phyloP scores from a whole-genome alignment of 2,797 vertebrate genomes.

The Sparidentex hasta region DNA sequence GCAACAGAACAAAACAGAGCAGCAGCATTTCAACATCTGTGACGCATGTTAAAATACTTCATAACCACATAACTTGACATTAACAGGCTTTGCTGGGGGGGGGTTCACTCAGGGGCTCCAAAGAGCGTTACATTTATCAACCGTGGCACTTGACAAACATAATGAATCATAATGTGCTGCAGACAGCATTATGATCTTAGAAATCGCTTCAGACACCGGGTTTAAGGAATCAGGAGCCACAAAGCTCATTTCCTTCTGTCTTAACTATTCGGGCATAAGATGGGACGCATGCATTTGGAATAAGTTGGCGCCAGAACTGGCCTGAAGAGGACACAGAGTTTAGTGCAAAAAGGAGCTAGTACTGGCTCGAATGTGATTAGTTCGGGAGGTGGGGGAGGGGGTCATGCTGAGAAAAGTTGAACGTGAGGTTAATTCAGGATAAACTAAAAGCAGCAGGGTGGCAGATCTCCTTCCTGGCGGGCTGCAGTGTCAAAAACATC shows the following conservation, averaged over 20 bases:
- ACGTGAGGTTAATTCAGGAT: constrained; percentile 75
- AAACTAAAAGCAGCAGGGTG: constrained; percentile 70
- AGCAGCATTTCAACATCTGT: constrained; percentile 81
- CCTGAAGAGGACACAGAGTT: constrained; percentile 59
- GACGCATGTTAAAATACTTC: constrained; percentile 77
- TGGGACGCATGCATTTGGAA: constrained; percentile 72
- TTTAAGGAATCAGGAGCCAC: constrained; percentile 52
- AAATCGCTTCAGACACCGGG: constrained; percentile 57
- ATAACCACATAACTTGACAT: constrained; percentile 51
- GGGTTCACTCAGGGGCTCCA: constrained; percentile 40
- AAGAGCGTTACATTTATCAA: constrained; percentile 46
- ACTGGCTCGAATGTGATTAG: constrained; percentile 75
- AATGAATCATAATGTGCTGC: constrained; percentile 83
- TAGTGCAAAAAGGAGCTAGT: constrained; percentile 65
- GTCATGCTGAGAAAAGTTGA: constrained; percentile 81
- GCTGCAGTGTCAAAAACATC: constrained; percentile 69
- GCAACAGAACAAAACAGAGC: constrained; percentile 70
- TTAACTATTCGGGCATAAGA: constrained; percentile 33
- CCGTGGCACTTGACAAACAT: constrained; percentile 61
- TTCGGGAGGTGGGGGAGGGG: constrained; percentile 46
- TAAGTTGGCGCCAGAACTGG: constrained; percentile 50
- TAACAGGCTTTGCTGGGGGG: constrained; percentile 50
- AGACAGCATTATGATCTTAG: constrained; percentile 82
- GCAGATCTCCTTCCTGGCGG: constrained; percentile 61
- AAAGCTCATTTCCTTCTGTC: constrained; percentile 47